A percentile compares a stretch with the other conserved stretches of the same genome.
Conservation (phyloP, 2,888 invertebrate genomes). For the Chesias legatella region DNA sequence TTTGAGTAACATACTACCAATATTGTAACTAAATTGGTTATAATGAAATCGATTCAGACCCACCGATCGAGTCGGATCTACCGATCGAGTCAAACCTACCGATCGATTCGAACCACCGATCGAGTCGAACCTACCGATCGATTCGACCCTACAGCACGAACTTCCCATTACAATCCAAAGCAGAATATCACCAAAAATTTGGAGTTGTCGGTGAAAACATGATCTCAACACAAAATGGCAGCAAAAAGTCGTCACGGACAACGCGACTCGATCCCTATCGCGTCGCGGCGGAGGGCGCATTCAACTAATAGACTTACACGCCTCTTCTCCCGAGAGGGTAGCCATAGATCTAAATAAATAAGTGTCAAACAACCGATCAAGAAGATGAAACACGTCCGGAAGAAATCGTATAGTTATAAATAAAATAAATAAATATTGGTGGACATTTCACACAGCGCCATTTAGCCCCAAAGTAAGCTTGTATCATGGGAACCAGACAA, state of each 20-base stretch:
- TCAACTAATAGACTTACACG: slow-evolving; percentile 32
- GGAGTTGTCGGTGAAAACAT: slow-evolving; percentile 12
- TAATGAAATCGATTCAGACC: too few relatives aligned
- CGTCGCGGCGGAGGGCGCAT: slow-evolving; percentile 32
- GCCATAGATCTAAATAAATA: slow-evolving; percentile 56
- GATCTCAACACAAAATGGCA: slow-evolving; percentile 17
- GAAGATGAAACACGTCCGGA: slow-evolving; percentile 31
- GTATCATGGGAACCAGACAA: too few relatives aligned
- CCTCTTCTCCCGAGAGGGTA: too few relatives aligned
- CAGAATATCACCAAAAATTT: neutral
- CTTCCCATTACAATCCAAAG: neutral
- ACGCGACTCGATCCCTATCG: slow-evolving; percentile 18
- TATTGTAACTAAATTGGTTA: too few relatives aligned
- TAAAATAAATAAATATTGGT: too few relatives aligned
- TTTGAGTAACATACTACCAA: neutral
- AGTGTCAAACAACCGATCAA: slow-evolving; percentile 33
- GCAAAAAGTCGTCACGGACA: slow-evolving; percentile 26
- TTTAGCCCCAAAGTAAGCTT: too few relatives aligned
- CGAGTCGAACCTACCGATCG: too few relatives aligned
- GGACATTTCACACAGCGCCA: too few relatives aligned
- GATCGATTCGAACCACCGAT: too few relatives aligned
- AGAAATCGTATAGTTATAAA: slow-evolving; percentile 25
- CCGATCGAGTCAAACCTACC: too few relatives aligned
- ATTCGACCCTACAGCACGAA: too few relatives aligned
- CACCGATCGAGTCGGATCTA: too few relatives aligned